Percentiles rank a stretch among this genome's conserved stretches.
These are phyloP conservation scores for Drosophila longiperda DNA, from an alignment of 2,888 invertebrate genomes.

Conservation along the genomic window DNA sequence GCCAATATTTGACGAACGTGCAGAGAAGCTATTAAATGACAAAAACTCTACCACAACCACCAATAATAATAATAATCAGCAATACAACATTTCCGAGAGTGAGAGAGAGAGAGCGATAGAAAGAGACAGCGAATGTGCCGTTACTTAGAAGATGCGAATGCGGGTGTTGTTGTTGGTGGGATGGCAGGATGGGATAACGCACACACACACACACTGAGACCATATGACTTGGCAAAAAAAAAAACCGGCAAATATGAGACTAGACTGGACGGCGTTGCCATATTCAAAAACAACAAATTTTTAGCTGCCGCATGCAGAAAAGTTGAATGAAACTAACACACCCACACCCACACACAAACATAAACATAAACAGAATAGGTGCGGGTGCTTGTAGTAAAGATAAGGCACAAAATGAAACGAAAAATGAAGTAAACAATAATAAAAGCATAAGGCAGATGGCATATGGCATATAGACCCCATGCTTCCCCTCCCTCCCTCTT, in stretches of 20 bases:
- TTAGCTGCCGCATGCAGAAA: constrained; percentile 58
- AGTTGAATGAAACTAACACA: constrained; percentile 58
- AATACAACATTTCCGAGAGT: constrained; percentile 25
- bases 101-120: constrained; percentile 14
- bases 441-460: constrained; percentile 60
- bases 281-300: constrained; percentile 41
- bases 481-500: constrained; percentile 1
- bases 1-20: constrained; percentile 80
- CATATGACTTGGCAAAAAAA: constrained; percentile 50
- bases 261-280: constrained; percentile 55
- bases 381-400: constrained; percentile 39
- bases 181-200: constrained; percentile 39
- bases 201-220: constrained; percentile 52
- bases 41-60: constrained; percentile 38
- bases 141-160: constrained; percentile 16
- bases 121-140: constrained; percentile 29
- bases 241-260: constrained; percentile 53
- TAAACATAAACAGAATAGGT: constrained; percentile 1
- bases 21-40: constrained; percentile 70
- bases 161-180: constrained; percentile 20
- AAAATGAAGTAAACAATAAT: constrained; percentile 64
- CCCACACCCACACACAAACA: constrained; percentile 9
- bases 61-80: constrained; percentile 17
- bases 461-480: constrained; percentile 2
- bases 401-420: constrained; percentile 60